Conservation (phyloP, 1,140 invertebrate species). For the Heliconius hermathena region DNA sequence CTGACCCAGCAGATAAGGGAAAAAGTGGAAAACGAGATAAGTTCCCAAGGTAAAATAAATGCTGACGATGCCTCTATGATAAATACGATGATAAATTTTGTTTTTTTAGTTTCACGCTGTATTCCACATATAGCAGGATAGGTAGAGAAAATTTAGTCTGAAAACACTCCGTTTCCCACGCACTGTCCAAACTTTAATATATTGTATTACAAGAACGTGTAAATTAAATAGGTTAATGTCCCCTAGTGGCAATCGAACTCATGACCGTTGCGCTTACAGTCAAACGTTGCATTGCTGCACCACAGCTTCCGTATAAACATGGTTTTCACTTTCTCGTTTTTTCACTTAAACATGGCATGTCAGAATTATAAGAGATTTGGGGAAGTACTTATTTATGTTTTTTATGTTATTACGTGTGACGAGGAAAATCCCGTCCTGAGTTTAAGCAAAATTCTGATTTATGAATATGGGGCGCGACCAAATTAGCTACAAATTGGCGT, state of each 20-base stretch:
- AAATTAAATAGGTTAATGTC: too few relatives aligned
- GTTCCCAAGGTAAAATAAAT: slow-evolving; percentile 37
- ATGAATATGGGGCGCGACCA: background rate
- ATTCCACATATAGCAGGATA: too few relatives aligned
- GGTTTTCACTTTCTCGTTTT: slow-evolving; percentile 7
- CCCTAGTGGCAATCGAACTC: too few relatives aligned
- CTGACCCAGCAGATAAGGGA: slow-evolving; percentile 16
- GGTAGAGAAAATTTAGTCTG: too few relatives aligned
- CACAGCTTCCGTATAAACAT: background rate
- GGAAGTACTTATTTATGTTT: background rate
- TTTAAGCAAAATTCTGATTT: background rate
- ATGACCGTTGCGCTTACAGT: too few relatives aligned
- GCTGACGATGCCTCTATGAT: slow-evolving; percentile 27
- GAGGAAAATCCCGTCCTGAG: background rate
- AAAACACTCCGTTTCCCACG: too few relatives aligned
- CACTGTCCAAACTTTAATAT: too few relatives aligned
- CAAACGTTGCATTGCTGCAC: too few relatives aligned
- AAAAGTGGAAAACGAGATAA: slow-evolving; percentile 22
- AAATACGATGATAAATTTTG: slow-evolving; percentile 34
- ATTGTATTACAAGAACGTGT: too few relatives aligned
- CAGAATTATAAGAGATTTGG: slow-evolving; percentile 23
- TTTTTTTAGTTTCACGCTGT: background rate
- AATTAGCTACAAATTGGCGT: slow-evolving; percentile 4
- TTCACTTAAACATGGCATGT: slow-evolving; percentile 22
- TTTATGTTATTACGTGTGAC: background rate